Percentiles rank a stretch among this genome's conserved stretches.
Conservation (phyloP, 2,797 vertebrate species). For the Chelmon rostratus region DNA sequence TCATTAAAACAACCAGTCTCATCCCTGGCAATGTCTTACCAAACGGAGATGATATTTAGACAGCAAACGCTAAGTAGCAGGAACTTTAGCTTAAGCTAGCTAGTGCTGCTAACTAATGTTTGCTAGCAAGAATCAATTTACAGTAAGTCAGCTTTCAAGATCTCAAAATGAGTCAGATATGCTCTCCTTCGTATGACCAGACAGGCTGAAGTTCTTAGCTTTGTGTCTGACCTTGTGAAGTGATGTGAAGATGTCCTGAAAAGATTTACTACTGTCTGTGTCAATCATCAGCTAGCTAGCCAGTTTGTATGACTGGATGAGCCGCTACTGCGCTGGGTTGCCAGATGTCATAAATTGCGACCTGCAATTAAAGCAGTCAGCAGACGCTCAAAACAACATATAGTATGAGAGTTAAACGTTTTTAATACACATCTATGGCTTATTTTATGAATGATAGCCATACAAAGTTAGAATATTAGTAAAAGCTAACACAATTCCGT, state of each 20-base stretch:
- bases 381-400: neutral
- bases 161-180: no score
- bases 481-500: no score
- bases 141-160: neutral
- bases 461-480: no score
- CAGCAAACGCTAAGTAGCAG: neutral
- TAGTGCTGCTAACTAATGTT: neutral
- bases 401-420: neutral
- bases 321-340: neutral
- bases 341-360: slow-evolving; percentile 34
- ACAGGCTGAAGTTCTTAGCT: neutral
- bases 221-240: slow-evolving; percentile 62
- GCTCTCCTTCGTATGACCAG: fast-evolving
- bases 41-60: neutral
- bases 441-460: neutral
- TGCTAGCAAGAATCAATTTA: neutral
- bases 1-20: neutral
- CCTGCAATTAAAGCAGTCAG: neutral
- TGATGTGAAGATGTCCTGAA: slow-evolving; percentile 31
- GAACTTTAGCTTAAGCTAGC: slow-evolving; percentile 42
- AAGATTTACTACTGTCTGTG: slow-evolving; percentile 10
- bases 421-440: neutral
- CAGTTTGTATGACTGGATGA: neutral
- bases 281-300: slow-evolving; percentile 59
- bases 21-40: neutral